These are phyloP conservation scores for Salmo trutta DNA, from an alignment of 2,797 vertebrate genomes.

Conservation along the genomic window DNA sequence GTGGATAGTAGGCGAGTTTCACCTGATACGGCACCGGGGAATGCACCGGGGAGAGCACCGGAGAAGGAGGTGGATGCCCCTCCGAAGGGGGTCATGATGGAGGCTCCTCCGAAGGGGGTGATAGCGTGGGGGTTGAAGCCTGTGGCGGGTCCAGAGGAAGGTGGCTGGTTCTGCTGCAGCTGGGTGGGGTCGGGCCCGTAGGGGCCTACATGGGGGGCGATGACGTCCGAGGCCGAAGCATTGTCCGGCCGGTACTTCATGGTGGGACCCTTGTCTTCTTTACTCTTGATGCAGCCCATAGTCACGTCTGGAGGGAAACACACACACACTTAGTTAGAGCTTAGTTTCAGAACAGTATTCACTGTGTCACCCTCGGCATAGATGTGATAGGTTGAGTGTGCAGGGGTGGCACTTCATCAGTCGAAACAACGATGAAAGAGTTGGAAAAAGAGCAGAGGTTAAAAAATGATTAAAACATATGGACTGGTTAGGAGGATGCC, in stretches of 20 bases:
- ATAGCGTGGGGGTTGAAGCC: conserved; percentile 88
- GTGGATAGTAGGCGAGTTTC: conserved; percentile 31
- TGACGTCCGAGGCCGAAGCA: conserved; percentile 71
- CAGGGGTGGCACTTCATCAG: no score
- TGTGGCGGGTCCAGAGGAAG: conserved; percentile 76
- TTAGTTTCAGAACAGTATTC: not conserved
- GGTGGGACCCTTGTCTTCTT: conserved; percentile 87
- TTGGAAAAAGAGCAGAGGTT: no score
- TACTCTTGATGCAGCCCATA: conserved; percentile 97
- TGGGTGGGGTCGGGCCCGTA: conserved; percentile 88
- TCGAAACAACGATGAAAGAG: no score
- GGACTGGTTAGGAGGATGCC: not conserved
- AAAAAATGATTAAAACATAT: not conserved
- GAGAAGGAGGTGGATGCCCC: conserved; percentile 88
- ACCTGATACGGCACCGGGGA: conserved; percentile 89
- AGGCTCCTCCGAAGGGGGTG: conserved; percentile 87
- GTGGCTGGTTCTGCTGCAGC: conserved; percentile 75
- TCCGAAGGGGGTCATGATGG: conserved; percentile 90
- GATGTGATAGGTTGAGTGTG: no score
- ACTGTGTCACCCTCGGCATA: no score
- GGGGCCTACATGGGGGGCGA: conserved; percentile 76
- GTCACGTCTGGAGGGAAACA: conserved; percentile 63
- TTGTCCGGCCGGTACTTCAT: conserved; percentile 88
- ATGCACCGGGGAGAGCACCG: conserved; percentile 83
- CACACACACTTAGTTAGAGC: not conserved